A percentile compares a stretch with the other conserved stretches of the same genome.
Evolutionary conservation across 2,113 vertebrate species (phyloP).

Genomic region (Chloebia gouldiae): DNA sequence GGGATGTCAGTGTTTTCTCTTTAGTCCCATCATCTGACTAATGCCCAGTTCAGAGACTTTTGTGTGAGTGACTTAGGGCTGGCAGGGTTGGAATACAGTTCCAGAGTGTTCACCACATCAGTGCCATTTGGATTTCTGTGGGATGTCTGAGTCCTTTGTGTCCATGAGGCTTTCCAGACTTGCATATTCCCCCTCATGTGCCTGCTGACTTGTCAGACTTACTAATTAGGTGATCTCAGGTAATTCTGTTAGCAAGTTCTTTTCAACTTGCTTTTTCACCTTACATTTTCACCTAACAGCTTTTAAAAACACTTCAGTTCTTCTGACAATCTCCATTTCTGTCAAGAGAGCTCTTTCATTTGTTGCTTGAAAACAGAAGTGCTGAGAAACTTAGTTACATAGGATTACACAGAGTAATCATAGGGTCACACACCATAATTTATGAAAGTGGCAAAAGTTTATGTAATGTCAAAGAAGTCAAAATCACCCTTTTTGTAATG

Average conservation of each 20-base stretch:
- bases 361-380: neutral
- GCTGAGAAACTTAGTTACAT: neutral
- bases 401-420: neutral
- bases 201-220: neutral
- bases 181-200: neutral
- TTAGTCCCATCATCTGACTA: neutral
- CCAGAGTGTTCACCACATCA: neutral
- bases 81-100: neutral
- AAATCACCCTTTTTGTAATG: neutral
- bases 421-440: neutral
- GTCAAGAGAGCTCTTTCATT: neutral
- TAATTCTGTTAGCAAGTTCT: neutral
- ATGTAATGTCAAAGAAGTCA: neutral
- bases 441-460: neutral
- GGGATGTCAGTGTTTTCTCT: neutral
- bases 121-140: neutral
- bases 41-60: neutral
- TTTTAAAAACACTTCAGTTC: neutral
- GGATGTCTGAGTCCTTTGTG: neutral
- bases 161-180: neutral
- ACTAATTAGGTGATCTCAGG: neutral
- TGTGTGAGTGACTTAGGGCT: neutral
- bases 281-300: neutral
- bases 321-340: neutral
- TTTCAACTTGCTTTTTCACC: neutral